phyloP scores from a whole-genome alignment of 2,888 invertebrate genomes.

The Phrixothrix hirtus region DNA sequence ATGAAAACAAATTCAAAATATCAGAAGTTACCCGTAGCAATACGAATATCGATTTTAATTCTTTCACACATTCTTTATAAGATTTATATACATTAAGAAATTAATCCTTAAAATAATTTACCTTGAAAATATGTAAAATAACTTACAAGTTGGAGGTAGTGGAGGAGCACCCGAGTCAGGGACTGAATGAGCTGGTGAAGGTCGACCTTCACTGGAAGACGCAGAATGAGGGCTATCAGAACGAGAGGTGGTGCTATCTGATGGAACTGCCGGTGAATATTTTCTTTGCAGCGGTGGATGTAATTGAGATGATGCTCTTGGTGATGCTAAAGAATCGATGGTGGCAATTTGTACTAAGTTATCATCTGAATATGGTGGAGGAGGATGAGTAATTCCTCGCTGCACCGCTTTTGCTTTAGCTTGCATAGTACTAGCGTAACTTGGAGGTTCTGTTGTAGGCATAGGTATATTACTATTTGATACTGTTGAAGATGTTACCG shows the following conservation, averaged over 20 bases:
- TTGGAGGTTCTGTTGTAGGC: conserved; percentile 87
- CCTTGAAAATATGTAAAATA: too few species aligned
- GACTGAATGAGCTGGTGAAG: conserved; percentile 51
- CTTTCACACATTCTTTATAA: too few species aligned
- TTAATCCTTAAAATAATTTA: too few species aligned
- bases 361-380: conserved; percentile 66
- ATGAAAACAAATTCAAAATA: too few species aligned
- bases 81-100: too few species aligned
- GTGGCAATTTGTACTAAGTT: conserved; percentile 53
- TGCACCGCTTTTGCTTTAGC: conserved; percentile 69
- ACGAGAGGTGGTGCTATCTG: conserved; percentile 58
- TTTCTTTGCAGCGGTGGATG: conserved; percentile 72
- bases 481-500: conserved; percentile 56
- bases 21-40: too few species aligned
- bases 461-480: conserved; percentile 49
- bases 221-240: conserved; percentile 61
- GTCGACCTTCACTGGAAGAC: conserved; percentile 58
- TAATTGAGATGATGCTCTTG: conserved; percentile 57
- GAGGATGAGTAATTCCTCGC: conserved; percentile 69
- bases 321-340: conserved; percentile 56
- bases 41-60: too few species aligned
- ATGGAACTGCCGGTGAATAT: conserved; percentile 64
- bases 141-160: conserved; percentile 57
- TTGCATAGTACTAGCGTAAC: conserved; percentile 90
- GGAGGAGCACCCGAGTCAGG: conserved; percentile 52